Evolutionary conservation across 1,140 invertebrate species (phyloP).

Genomic region (Neelides sp.): DNA sequence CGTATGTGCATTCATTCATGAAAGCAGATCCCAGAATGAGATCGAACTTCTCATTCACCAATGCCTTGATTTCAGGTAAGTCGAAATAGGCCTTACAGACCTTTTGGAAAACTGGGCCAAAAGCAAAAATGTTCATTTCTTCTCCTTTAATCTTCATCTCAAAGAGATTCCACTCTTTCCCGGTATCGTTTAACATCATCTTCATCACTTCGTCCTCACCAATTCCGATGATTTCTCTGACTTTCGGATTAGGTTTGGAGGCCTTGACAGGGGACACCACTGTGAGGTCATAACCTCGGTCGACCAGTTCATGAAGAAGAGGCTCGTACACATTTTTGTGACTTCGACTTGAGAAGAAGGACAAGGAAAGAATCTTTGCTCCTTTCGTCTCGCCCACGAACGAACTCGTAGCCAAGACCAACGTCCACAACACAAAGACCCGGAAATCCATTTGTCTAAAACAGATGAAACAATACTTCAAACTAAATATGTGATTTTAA

Average conservation of each 20-base stretch:
- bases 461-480: neutral
- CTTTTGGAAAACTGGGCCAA: neutral
- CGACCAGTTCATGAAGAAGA: slow-evolving; percentile 23
- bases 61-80: slow-evolving; percentile 8
- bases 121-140: slow-evolving; percentile 4
- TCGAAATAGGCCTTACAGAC: slow-evolving; percentile 5
- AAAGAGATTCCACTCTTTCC: slow-evolving; percentile 2
- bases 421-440: too few relatives aligned
- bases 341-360: slow-evolving; percentile 16
- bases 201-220: slow-evolving; percentile 1
- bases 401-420: neutral
- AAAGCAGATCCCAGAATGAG: slow-evolving; percentile 39
- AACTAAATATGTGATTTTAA: too few relatives aligned
- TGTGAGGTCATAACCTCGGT: slow-evolving; percentile 30
- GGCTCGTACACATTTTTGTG: slow-evolving; percentile 21
- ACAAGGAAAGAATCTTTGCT: slow-evolving; percentile 15
- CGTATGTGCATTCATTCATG: slow-evolving; percentile 37
- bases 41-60: slow-evolving; percentile 36
- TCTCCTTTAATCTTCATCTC: neutral
- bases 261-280: slow-evolving; percentile 15
- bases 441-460: too few relatives aligned
- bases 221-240: slow-evolving; percentile 14
- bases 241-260: slow-evolving; percentile 3
- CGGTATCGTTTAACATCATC: neutral
- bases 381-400: neutral